Evolutionary conservation across 2,888 invertebrate species (phyloP), one percentile per base, ranked within the genome.

Genomic region (Aspidiotus destructor): DNA sequence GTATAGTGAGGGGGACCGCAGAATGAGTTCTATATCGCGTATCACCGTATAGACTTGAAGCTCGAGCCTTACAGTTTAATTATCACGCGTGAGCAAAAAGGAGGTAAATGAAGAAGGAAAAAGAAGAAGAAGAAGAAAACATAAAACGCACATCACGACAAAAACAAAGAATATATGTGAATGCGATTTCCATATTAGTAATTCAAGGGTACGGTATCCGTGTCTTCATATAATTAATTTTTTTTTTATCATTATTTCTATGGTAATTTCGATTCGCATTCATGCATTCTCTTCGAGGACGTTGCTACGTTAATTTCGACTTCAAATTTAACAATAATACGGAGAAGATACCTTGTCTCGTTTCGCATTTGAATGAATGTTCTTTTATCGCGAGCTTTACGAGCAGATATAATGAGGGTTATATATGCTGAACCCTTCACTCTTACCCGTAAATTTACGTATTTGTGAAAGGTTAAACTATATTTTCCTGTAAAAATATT

Each of bases 101-200:
- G n/a, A 28, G 28, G 28, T 28, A 28, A 28, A 28, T 28, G 28
- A 28, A 28, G 28, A 52, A 13, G 52, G 52, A 52, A n/a, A 52
- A 52, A n/a, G n/a, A n/a, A 52, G 28, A 28, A 28, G 28, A 28
- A 28, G 28, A 28, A 28, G 28, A 28, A 28, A 28, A 28, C 28
- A 28, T 28, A 28, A 28, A 28, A 28, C 28, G 28, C 28, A 28
- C 28, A 28, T 28, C 28, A 28, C 28, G 28, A 28, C 15, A 15
- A 17, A 28, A 28, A 58, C 8, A 65, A 57, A 57, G 57, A 65
- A 65, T 41, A 64, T 41, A 44, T 28, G 40, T 58, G 58, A 57
- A 65, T 58, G 58, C 65, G 65, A 65, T 65, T 65, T 65, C 65
- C 65, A 65, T 65, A 65, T 65, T 65, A 65, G 65, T 57, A 65